These are phyloP conservation scores for Thysanoteuthis rhombus DNA, from an alignment of 2,888 invertebrate species.

Conservation along the genomic window DNA sequence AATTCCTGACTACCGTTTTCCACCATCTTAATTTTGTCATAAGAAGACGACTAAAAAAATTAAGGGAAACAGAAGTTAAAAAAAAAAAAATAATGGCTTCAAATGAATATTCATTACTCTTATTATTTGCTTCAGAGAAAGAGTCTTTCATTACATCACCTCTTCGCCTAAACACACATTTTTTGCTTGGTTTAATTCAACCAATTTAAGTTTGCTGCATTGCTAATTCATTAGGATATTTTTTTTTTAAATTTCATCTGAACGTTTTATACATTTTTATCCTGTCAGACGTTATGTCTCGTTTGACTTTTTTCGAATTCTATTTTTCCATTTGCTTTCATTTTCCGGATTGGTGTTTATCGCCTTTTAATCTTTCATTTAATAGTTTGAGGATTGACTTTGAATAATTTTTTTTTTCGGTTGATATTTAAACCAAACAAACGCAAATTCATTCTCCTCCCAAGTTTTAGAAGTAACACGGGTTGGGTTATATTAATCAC, in stretches of 20 bases:
- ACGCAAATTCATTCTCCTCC: neutral
- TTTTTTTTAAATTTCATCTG: neutral
- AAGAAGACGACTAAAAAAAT: no score
- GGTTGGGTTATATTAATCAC: no score
- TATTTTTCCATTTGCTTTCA: neutral
- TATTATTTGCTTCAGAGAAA: neutral
- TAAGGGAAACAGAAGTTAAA: no score
- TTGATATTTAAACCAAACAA: neutral
- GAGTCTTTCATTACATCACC: no score
- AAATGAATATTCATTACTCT: neutral
- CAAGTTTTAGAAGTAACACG: neutral
- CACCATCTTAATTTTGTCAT: no score
- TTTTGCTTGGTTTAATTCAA: neutral
- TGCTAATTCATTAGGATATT: neutral
- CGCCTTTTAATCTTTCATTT: neutral
- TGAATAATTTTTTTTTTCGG: neutral
- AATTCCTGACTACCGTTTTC: no score
- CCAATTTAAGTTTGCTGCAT: neutral
- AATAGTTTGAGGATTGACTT: neutral
- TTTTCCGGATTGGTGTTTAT: neutral
- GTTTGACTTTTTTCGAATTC: neutral
- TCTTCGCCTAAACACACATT: no score
- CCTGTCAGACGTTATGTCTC: neutral
- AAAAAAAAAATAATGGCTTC: no score
- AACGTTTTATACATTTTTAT: neutral